A percentile compares a stretch with the other conserved stretches of the same genome.
Evolutionary conservation across 2,888 invertebrate genomes (phyloP).

Genomic region (Catocala fraxini): DNA sequence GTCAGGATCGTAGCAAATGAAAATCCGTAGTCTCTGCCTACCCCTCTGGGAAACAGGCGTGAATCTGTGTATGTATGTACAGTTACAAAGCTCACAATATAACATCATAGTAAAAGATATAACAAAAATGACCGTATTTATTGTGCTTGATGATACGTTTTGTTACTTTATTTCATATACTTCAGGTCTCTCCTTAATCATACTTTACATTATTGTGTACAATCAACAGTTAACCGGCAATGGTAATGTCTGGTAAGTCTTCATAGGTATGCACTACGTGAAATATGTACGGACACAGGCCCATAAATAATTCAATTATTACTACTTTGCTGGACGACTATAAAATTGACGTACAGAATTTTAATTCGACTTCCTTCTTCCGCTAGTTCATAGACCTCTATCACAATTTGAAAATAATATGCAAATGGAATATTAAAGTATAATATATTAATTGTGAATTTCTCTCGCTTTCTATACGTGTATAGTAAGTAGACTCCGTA

Average conservation of each 20-base stretch:
- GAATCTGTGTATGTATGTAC: too few relatives aligned
- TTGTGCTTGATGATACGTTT: too few relatives aligned
- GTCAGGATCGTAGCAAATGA: too few relatives aligned
- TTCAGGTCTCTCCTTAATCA: too few relatives aligned
- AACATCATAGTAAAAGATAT: too few relatives aligned
- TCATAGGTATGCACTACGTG: conserved; percentile 49
- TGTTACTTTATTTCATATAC: too few relatives aligned
- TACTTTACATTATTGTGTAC: too few relatives aligned
- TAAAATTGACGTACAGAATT: conserved; percentile 42
- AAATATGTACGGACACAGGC: conserved; percentile 40
- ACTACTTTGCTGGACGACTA: conserved; percentile 32
- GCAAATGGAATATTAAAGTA: conserved; percentile 36
- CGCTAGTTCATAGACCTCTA: conserved; percentile 52
- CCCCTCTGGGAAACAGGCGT: too few relatives aligned
- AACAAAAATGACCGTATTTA: too few relatives aligned
- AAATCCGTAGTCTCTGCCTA: too few relatives aligned
- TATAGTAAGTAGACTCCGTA: not conserved
- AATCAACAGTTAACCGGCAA: too few relatives aligned
- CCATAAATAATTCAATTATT: conserved; percentile 52
- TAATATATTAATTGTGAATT: conserved; percentile 3
- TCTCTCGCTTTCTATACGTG: not conserved
- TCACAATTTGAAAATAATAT: conserved; percentile 36
- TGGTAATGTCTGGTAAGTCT: conserved; percentile 18
- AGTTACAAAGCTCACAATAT: too few relatives aligned
- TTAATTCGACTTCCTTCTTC: conserved; percentile 53